These are phyloP conservation scores for Ceyx cyanopectus DNA, from an alignment of 2,113 vertebrate species.

Conservation along the genomic window DNA sequence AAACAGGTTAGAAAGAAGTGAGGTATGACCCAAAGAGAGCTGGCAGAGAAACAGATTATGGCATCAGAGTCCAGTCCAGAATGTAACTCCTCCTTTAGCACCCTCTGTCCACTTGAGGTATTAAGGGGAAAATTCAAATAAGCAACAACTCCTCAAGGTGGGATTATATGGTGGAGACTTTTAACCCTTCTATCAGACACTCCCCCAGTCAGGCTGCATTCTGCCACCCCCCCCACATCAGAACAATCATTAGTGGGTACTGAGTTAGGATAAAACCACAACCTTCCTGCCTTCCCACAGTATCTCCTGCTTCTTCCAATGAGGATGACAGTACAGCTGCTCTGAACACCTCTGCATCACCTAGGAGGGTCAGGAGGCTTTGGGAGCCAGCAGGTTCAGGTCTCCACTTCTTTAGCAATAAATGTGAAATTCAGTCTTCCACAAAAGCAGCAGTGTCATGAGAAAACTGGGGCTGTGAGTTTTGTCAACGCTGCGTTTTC, in stretches of 20 bases:
- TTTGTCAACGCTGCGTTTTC: constrained; percentile 79
- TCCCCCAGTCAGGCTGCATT: not conserved
- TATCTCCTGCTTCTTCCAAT: not conserved
- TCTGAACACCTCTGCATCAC: constrained; percentile 28
- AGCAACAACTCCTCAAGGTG: not conserved
- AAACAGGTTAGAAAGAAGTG: not conserved
- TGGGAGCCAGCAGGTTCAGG: constrained; percentile 18
- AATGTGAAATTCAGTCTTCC: constrained; percentile 70
- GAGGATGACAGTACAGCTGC: not conserved
- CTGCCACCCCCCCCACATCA: not conserved
- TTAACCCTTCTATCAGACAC: not conserved
- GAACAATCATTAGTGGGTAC: not conserved
- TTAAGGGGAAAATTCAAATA: not conserved
- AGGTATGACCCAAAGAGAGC: not conserved
- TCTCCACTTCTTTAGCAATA: constrained; percentile 62
- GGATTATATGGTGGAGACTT: not conserved
- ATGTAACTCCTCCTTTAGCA: not conserved
- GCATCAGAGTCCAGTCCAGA: not conserved
- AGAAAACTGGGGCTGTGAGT: constrained; percentile 73
- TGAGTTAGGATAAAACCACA: constrained; percentile 39
- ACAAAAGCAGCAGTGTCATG: constrained; percentile 79
- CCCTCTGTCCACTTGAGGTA: not conserved
- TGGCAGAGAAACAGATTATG: not conserved
- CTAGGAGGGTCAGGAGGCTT: not conserved
- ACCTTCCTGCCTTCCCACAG: not conserved